Evolutionary conservation across 92 coral and sea anemone species (phyloP).

Genomic region (Heliopora coerulea): DNA sequence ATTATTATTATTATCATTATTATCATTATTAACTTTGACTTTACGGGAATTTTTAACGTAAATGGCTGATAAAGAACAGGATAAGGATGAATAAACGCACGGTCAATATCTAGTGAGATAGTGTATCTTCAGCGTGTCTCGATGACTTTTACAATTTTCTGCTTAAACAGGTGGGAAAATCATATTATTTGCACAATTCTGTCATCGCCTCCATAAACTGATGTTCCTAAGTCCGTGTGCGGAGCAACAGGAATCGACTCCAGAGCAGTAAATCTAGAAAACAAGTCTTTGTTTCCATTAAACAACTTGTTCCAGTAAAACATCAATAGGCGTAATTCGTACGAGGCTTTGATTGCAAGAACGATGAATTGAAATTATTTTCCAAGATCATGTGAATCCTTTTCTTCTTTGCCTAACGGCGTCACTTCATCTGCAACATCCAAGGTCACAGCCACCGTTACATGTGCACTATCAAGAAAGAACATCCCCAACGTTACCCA

Average conservation of each 20-base stretch:
- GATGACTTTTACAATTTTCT: no score
- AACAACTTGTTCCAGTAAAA: conserved; percentile 39
- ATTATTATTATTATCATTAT: no score
- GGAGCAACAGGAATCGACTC: neutral
- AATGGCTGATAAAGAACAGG: no score
- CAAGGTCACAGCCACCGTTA: neutral
- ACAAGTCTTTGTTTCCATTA: conserved; percentile 27
- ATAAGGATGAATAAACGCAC: no score
- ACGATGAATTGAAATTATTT: neutral
- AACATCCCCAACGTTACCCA: conserved; percentile 25
- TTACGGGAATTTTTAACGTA: no score
- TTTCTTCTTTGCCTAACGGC: neutral
- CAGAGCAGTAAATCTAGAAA: neutral
- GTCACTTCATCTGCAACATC: conserved; percentile 24
- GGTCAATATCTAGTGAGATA: no score
- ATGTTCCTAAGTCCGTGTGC: no score
- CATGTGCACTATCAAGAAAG: conserved; percentile 6
- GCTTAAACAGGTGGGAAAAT: no score
- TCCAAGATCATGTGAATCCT: conserved; percentile 11
- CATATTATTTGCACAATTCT: neutral
- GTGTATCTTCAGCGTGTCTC: no score
- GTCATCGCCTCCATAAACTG: neutral
- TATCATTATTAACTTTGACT: no score
- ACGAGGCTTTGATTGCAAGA: conserved; percentile 27
- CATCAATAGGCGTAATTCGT: conserved; percentile 15